These are phyloP conservation scores for Solenodon paradoxus DNA, from an alignment of 2,113 vertebrate genomes.

Conservation along the genomic window DNA sequence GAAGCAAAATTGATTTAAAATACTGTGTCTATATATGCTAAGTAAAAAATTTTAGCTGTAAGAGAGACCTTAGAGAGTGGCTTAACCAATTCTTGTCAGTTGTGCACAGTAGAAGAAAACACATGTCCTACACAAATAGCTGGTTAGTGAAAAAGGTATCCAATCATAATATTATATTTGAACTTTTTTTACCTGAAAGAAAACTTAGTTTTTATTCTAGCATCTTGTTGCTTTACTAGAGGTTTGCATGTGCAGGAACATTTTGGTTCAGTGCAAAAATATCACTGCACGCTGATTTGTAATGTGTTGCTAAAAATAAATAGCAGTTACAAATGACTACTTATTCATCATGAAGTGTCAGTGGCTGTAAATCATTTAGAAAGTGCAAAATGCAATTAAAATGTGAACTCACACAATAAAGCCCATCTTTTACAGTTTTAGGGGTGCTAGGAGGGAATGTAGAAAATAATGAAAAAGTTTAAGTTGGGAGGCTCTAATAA, in stretches of 20 bases:
- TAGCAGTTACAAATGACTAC: background rate
- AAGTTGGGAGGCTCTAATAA: background rate
- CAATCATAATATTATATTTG: background rate
- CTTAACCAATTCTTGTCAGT: background rate
- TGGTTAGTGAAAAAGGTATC: background rate
- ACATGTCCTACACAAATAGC: background rate
- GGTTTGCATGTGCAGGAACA: background rate
- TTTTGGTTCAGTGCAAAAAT: background rate
- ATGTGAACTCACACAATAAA: background rate
- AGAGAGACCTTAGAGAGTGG: background rate
- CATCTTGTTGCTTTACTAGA: background rate
- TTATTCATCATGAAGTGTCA: conserved; percentile 18
- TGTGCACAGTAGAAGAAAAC: background rate
- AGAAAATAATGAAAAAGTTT: conserved; percentile 35
- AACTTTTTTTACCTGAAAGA: background rate
- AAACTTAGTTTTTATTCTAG: background rate
- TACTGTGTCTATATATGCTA: background rate
- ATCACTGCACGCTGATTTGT: background rate
- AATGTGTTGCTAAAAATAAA: background rate
- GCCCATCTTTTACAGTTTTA: background rate
- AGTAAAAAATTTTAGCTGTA: background rate
- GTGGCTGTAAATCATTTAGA: conserved; percentile 14
- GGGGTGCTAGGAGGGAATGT: background rate
- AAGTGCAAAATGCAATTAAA: conserved; percentile 39
- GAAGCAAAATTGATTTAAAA: background rate